phyloP scores from a whole-genome alignment of 2,797 vertebrate genomes.

The Avahi laniger region DNA sequence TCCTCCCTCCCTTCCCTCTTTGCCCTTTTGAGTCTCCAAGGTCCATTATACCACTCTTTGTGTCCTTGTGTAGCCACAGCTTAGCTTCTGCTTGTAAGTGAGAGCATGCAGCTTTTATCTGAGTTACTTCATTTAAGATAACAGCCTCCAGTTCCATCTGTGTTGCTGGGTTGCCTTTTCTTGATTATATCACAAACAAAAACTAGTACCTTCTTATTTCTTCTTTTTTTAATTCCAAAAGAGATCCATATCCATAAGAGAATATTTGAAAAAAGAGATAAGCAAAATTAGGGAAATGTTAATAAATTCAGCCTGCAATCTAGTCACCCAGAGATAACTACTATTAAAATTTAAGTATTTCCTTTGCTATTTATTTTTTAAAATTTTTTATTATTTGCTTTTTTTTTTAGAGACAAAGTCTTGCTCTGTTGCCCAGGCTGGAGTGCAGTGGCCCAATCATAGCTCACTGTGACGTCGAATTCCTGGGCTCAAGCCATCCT shows the following conservation, averaged over 20 bases:
- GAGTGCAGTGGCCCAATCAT: not conserved
- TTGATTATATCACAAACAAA: not conserved
- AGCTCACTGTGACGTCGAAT: not conserved
- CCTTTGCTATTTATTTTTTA: not conserved
- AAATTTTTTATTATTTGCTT: not conserved
- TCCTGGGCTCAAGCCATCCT: not conserved
- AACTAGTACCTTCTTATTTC: not conserved
- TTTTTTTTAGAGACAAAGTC: not conserved
- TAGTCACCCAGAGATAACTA: not conserved
- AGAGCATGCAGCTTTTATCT: too few relatives aligned
- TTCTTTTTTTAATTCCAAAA: not conserved
- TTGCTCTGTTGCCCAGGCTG: not conserved
- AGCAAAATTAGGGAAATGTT: not conserved
- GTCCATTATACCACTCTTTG: too few relatives aligned
- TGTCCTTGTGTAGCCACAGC: too few relatives aligned
- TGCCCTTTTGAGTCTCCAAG: too few relatives aligned
- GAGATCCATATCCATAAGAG: not conserved
- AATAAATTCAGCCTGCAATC: not conserved
- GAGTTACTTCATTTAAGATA: too few relatives aligned
- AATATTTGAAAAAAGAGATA: not conserved
- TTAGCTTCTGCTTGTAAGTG: too few relatives aligned
- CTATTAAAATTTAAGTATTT: not conserved
- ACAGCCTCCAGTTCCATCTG: too few relatives aligned
- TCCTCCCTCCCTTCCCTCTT: too few relatives aligned
- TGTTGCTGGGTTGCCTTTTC: not conserved